Conservation (phyloP, 2,888 invertebrate species). For the Drosophila testacea region DNA sequence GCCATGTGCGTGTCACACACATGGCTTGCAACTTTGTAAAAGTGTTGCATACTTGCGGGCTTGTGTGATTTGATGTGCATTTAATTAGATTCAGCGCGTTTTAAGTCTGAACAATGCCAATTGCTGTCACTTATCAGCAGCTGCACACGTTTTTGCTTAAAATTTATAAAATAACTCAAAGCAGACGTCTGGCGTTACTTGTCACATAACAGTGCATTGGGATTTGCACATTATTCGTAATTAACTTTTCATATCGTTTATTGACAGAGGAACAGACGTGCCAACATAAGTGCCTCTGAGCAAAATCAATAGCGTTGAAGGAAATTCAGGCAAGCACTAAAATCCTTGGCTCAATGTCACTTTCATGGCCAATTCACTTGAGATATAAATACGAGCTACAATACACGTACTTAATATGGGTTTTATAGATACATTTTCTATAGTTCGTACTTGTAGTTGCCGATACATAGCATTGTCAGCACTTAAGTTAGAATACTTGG, state of each 20-base stretch:
- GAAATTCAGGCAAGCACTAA: slow-evolving; percentile 1
- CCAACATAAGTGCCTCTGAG: not conserved
- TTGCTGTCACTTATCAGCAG: slow-evolving; percentile 44
- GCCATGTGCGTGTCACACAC: slow-evolving; percentile 5
- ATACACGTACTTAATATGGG: slow-evolving; percentile 6
- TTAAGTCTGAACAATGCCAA: slow-evolving; percentile 27
- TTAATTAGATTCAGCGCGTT: slow-evolving; percentile 40
- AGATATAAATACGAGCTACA: slow-evolving; percentile 15
- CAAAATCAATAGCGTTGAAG: slow-evolving; percentile 40
- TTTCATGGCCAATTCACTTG: slow-evolving; percentile 47
- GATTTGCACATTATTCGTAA: slow-evolving; percentile 44
- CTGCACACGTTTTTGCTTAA: slow-evolving; percentile 12
- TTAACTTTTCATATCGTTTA: slow-evolving; percentile 56
- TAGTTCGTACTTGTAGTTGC: slow-evolving; percentile 8
- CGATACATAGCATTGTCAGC: slow-evolving; percentile 39
- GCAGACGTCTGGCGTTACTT: not conserved
- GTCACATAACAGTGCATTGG: slow-evolving; percentile 21
- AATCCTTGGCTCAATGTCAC: slow-evolving; percentile 33
- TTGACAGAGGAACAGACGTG: slow-evolving; percentile 15
- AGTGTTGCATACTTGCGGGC: slow-evolving; percentile 32
- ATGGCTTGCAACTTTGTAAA: not conserved
- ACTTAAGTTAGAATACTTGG: slow-evolving; percentile 40
- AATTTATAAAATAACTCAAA: not conserved
- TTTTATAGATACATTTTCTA: slow-evolving; percentile 26
- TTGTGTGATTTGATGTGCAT: slow-evolving; percentile 26